A percentile compares a stretch with the other conserved stretches of the same genome.
Conservation (phyloP, 2,113 vertebrate genomes). For the Crotalus helleri region DNA sequence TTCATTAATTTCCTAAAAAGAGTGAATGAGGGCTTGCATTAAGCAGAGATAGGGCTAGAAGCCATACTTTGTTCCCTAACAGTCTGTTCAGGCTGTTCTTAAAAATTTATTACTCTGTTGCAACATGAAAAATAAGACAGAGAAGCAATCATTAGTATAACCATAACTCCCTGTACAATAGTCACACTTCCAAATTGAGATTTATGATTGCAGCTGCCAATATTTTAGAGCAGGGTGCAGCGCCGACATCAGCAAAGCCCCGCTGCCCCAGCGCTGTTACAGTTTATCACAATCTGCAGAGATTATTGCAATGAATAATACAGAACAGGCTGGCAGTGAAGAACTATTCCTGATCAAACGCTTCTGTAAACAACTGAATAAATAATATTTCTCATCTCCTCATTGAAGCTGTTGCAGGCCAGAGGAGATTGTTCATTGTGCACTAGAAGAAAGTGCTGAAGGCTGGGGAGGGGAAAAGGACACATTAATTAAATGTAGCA, state of each 20-base stretch:
- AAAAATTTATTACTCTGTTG: slow-evolving; percentile 84
- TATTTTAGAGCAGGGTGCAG: slow-evolving; percentile 68
- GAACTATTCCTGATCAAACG: slow-evolving; percentile 69
- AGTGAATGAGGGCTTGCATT: background rate
- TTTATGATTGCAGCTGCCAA: slow-evolving; percentile 77
- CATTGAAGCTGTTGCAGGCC: slow-evolving; percentile 54
- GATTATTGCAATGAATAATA: slow-evolving; percentile 73
- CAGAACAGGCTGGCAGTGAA: slow-evolving; percentile 74
- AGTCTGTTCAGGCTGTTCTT: slow-evolving; percentile 72
- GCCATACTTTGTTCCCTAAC: slow-evolving; percentile 53
- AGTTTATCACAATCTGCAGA: slow-evolving; percentile 71
- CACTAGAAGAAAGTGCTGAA: slow-evolving; percentile 25
- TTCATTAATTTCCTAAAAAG: background rate
- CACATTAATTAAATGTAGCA: slow-evolving; percentile 7
- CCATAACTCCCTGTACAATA: slow-evolving; percentile 75
- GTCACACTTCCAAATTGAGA: slow-evolving; percentile 80
- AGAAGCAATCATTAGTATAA: slow-evolving; percentile 80
- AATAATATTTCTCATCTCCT: slow-evolving; percentile 69
- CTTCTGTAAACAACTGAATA: slow-evolving; percentile 74
- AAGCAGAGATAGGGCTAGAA: background rate
- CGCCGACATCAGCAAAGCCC: slow-evolving; percentile 59
- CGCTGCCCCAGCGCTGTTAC: slow-evolving; percentile 65
- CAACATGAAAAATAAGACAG: slow-evolving; percentile 82
- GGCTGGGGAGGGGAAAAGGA: background rate
- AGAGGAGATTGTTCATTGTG: slow-evolving; percentile 62